Conservation (phyloP, 2,888 invertebrate genomes). For the Hybos culiciformis region DNA sequence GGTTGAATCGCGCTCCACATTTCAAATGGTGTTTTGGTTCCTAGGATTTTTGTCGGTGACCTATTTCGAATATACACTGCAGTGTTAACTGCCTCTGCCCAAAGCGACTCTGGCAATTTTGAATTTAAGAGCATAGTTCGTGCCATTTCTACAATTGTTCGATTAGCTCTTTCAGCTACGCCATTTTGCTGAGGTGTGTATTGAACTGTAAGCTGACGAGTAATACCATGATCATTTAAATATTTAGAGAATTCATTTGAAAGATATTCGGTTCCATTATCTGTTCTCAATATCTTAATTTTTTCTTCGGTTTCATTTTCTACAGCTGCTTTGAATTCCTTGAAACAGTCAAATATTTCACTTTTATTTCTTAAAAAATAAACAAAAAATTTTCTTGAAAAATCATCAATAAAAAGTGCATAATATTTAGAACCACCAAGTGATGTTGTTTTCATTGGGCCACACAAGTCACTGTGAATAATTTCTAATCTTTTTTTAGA, state of each 20-base stretch:
- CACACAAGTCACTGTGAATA: slow-evolving; percentile 14
- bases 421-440: slow-evolving; percentile 11
- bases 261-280: slow-evolving; percentile 8
- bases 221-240: neutral
- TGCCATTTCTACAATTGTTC: slow-evolving; percentile 17
- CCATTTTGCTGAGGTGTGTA: slow-evolving; percentile 15
- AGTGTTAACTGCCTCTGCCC: slow-evolving; percentile 29
- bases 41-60: slow-evolving; percentile 3
- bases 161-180: slow-evolving; percentile 12
- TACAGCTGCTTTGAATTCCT: slow-evolving; percentile 8
- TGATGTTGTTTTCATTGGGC: slow-evolving; percentile 12
- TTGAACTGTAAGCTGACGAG: neutral
- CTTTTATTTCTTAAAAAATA: slow-evolving; percentile 12
- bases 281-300: slow-evolving; percentile 6
- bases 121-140: slow-evolving; percentile 18
- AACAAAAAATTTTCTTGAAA: slow-evolving; percentile 9
- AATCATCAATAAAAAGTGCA: slow-evolving; percentile 15
- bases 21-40: slow-evolving; percentile 21
- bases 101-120: slow-evolving; percentile 17
- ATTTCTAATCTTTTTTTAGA: slow-evolving; percentile 3
- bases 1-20: slow-evolving; percentile 13
- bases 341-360: slow-evolving; percentile 10
- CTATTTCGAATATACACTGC: slow-evolving; percentile 18
- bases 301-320: slow-evolving; percentile 10
- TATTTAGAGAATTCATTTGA: neutral